Evolutionary conservation across 2,888 invertebrate species (phyloP), one percentile per base, ranked within the genome.

Genomic region (Teleogryllus oceanicus): DNA sequence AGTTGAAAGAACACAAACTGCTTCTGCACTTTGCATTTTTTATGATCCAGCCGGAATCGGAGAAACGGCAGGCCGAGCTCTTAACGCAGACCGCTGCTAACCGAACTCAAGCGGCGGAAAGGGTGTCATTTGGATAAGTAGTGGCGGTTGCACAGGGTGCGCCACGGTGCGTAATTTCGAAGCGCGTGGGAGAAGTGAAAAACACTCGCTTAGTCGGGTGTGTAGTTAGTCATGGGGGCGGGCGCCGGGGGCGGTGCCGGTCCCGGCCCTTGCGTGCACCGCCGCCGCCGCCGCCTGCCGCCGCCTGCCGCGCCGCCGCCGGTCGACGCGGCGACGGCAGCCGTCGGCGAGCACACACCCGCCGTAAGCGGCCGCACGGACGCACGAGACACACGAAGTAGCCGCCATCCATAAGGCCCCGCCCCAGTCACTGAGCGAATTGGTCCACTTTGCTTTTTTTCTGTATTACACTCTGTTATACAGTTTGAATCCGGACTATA

Each of bases 51-150:
- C n/a, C 3, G 62, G 62, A 62, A 62, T 13, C 62, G 62, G 62
- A 13, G 62, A 62, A 62, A 62, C 16, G n/a, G 62, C 62, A 62
- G 62, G 62, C n/a, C 62, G 62, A 1, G 5, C 62, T 18, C n/a
- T n/a, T 62, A 62, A 62, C n/a, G 62, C 62, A 62, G 16, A 62
- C 16, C 62, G 13, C 62, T 62, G 62, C 62, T 62, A 62, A 62
- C 62, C 62, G 62, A 62, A 62, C 16, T 5, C n/a, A 62, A 62
- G 16, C n/a, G 16, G n/a, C n/a, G 16, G 62, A 62, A 62, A 62
- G 62, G 62, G 62, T 62, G 62, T 62, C 62, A 62, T 62, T 62
- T 62, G 62, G 62, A 62, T 62, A 62, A 62, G n/a, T n/a, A 62
- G 62, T 13, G 62, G 62, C 62, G n/a, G 16, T 62, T 13, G 62